phyloP scores from a whole-genome alignment of 2,113 vertebrate species.

The Tilapia sparmanii region DNA sequence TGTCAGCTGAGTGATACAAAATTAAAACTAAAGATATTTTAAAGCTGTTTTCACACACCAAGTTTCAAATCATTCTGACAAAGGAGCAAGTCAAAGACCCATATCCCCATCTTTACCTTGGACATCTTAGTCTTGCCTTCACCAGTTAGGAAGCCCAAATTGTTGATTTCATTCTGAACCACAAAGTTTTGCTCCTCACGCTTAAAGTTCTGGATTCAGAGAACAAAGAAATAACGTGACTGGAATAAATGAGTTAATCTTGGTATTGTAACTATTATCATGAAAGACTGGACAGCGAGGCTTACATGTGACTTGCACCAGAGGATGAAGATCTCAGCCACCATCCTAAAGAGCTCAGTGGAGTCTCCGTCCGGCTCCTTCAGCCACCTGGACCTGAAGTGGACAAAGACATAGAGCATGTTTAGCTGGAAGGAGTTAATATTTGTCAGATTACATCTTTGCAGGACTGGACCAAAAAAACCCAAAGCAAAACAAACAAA shows the following conservation, averaged over 20 bases:
- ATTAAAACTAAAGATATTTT: neutral
- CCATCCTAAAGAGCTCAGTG: conserved; percentile 94
- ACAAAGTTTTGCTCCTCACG: conserved; percentile 99
- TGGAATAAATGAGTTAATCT: neutral
- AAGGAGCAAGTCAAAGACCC: neutral
- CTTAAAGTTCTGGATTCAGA: conserved; percentile 87
- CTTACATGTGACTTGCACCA: conserved; percentile 98
- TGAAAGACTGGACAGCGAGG: neutral
- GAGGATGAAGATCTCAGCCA: conserved; percentile 95
- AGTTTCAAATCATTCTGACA: neutral
- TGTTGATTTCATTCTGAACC: conserved; percentile 99
- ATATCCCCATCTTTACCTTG: conserved; percentile 75
- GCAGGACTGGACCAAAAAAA: neutral
- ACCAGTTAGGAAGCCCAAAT: conserved; percentile 92
- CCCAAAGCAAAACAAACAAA: neutral
- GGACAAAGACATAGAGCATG: neutral
- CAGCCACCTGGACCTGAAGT: conserved; percentile 86
- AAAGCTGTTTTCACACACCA: neutral
- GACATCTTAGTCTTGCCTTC: conserved; percentile 94
- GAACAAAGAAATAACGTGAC: neutral
- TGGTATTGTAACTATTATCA: neutral
- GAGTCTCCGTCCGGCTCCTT: conserved; percentile 87
- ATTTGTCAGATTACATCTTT: neutral
- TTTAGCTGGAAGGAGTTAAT: neutral
- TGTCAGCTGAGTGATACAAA: neutral